Evolutionary conservation across 2,113 vertebrate genomes (phyloP).

Genomic region (Silurus glanis): DNA sequence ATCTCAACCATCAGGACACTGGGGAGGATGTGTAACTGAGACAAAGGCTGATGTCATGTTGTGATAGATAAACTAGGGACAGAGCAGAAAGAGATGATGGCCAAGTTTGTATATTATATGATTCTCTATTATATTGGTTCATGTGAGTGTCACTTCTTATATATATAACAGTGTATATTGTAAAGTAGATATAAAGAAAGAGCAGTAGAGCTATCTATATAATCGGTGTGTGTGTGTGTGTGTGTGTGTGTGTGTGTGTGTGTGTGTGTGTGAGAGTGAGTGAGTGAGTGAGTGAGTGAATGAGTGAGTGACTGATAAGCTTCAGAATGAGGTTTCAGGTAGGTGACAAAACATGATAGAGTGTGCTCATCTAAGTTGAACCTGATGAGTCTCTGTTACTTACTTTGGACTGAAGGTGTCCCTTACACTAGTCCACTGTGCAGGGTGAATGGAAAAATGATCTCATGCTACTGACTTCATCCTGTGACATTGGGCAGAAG

Average conservation of each 20-base stretch:
- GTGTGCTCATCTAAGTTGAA: slow-evolving; percentile 47
- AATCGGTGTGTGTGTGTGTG: slow-evolving; percentile 38
- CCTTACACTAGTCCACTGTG: slow-evolving; percentile 67
- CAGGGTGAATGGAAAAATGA: slow-evolving; percentile 72
- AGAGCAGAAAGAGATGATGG: slow-evolving; percentile 28
- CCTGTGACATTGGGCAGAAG: slow-evolving; percentile 54
- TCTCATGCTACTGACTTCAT: slow-evolving; percentile 73
- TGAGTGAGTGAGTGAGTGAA: slow-evolving; percentile 4
- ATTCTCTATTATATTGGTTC: neutral
- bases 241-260: slow-evolving; percentile 38
- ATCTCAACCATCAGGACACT: slow-evolving; percentile 76
- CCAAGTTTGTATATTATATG: slow-evolving; percentile 25
- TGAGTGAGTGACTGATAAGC: neutral
- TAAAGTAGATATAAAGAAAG: slow-evolving; percentile 31
- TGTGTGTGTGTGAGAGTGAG: neutral
- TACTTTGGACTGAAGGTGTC: slow-evolving; percentile 70
- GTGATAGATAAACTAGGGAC: slow-evolving; percentile 63
- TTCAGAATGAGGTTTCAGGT: slow-evolving; percentile 34
- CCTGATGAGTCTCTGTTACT: slow-evolving; percentile 51
- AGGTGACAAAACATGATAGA: slow-evolving; percentile 54
- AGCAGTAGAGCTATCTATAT: slow-evolving; percentile 19
- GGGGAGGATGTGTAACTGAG: slow-evolving; percentile 76
- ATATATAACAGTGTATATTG: neutral
- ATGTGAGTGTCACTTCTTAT: neutral
- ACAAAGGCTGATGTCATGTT: slow-evolving; percentile 77